Percentiles rank a stretch among this genome's conserved stretches.
Evolutionary conservation across 2,888 invertebrate species (phyloP).

Genomic region (Mongoloraphidia duomilia): DNA sequence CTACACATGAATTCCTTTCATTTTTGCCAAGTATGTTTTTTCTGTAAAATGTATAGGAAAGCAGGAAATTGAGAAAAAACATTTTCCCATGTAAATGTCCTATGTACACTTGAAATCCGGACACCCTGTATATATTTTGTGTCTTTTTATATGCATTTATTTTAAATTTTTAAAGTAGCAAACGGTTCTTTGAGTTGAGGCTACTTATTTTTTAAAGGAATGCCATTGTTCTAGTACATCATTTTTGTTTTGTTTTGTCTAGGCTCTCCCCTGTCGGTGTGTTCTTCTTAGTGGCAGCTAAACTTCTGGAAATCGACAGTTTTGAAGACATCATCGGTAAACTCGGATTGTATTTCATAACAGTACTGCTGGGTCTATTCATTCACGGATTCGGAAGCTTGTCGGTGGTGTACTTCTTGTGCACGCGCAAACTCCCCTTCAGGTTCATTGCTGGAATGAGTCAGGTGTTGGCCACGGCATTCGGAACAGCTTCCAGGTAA

Average conservation of each 20-base stretch:
- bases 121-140: too few relatives aligned
- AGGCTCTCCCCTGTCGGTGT: conserved; percentile 86
- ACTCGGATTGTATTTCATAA: conserved; percentile 84
- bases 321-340: conserved; percentile 72
- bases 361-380: conserved; percentile 80
- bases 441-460: conserved; percentile 68
- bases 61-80: too few relatives aligned
- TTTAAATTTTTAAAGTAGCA: too few relatives aligned
- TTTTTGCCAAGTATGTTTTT: too few relatives aligned
- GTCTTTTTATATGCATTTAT: too few relatives aligned
- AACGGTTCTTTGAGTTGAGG: too few relatives aligned
- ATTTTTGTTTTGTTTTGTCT: conserved; percentile 17
- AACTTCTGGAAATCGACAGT: conserved; percentile 81
- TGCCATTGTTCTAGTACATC: too few relatives aligned
- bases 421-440: conserved; percentile 71
- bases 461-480: conserved; percentile 87
- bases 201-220: too few relatives aligned
- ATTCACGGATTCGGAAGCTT: conserved; percentile 86
- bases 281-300: conserved; percentile 76
- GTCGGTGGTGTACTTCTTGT: conserved; percentile 71
- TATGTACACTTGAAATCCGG: too few relatives aligned
- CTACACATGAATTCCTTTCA: too few relatives aligned
- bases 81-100: too few relatives aligned
- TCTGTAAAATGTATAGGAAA: too few relatives aligned
- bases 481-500: conserved; percentile 86